Base-by-base conservation (phyloP, 2,888 invertebrate genomes). In the Incurvaria masculella region DNA sequence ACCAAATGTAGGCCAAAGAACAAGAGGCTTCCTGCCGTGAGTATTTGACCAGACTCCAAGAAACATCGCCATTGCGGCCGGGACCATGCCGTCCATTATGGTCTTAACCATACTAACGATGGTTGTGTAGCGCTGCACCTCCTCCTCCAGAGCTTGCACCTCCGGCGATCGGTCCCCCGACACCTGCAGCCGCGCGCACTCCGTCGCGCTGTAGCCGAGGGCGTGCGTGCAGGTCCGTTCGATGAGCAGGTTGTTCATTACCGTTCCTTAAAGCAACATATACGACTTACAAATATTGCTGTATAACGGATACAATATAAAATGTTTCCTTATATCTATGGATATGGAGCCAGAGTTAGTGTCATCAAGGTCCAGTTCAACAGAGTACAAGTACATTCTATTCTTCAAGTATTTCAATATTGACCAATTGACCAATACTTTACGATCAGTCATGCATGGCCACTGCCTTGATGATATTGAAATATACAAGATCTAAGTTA, bases 11-110 rank as follows among this genome's bases (percentile, higher is more conserved):
- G 87, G 81, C 56, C 83, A 71, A 3, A 88, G 62, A 38, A 91
- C 61, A 47, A 90, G 69, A 6, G 89, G 88, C 60, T 87, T 86
- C 42, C 91, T 79, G 21, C 92, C 91, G 69, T 87, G 82, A 52
- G 81, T 85, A 61, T 92, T 91, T 44, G 89, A 90, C 91, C 91
- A 92, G 1, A 89, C 87, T 8, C 91, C 92, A 53, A 91, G 64
- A 61, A 90, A 89, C 44, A 90, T 71, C 45, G 87, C 85, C 8
- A 87, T 63, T 42, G 87, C 58, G 0, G 88, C 85, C 2, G 89
- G 88, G 45, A 86, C 72, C 42, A 88, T 66, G 33, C 84, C 82
- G 56, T 87, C 86, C 33, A 89, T 64, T 1, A 89, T 63, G 2
- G 81, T 79, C 54, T 79, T 81, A 1, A 80, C 74, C 69, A 88